phyloP scores from a whole-genome alignment of 2,888 invertebrate species.

The Drosophila ustulata region DNA sequence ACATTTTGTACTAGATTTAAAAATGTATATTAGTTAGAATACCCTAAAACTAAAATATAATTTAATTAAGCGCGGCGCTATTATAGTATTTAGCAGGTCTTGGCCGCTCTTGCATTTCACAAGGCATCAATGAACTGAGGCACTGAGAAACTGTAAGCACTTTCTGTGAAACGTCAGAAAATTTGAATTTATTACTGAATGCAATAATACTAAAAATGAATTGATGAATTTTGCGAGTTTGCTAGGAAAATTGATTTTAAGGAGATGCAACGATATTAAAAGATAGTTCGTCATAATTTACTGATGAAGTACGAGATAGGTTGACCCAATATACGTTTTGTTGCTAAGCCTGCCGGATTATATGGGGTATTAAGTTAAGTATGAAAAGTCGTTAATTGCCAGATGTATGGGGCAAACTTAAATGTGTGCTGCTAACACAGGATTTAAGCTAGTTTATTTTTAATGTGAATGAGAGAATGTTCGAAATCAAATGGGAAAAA shows the following conservation, averaged over 20 bases:
- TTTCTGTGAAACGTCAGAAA: background rate
- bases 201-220: background rate
- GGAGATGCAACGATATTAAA: background rate
- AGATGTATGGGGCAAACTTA: no score
- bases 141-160: background rate
- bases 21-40: no score
- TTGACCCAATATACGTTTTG: background rate
- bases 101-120: no score
- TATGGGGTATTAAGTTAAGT: background rate
- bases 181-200: background rate
- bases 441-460: constrained; percentile 3
- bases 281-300: background rate
- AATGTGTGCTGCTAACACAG: background rate
- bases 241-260: background rate
- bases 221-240: constrained; percentile 1
- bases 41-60: no score
- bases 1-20: no score
- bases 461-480: background rate
- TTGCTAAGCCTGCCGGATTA: background rate
- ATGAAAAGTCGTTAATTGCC: no score
- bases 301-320: background rate
- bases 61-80: no score
- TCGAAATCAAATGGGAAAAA: background rate
- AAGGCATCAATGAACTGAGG: background rate
- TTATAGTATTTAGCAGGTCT: no score